Evolutionary conservation across 2,113 vertebrate genomes (phyloP).

Genomic region (Lepus europaeus): DNA sequence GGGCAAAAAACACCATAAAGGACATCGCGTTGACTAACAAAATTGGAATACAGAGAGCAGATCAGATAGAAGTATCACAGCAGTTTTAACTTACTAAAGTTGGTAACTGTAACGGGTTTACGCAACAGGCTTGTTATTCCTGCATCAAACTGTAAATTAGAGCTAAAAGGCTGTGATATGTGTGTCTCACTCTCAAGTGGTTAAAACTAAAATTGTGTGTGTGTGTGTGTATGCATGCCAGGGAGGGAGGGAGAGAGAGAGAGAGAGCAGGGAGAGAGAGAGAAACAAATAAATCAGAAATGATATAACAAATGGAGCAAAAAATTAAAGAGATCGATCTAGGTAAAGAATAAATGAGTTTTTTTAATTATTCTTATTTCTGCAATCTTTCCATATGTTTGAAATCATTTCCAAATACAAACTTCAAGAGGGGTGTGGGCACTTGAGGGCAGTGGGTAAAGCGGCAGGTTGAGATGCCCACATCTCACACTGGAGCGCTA

Average conservation of each 20-base stretch:
- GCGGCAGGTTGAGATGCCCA: too few species aligned
- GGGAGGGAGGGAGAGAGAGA: neutral
- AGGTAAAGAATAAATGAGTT: neutral
- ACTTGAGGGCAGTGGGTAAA: too few species aligned
- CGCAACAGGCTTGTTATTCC: neutral
- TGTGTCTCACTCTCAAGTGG: neutral
- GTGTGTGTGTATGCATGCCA: too few species aligned
- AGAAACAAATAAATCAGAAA: neutral
- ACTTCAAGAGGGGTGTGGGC: neutral
- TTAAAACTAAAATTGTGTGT: neutral
- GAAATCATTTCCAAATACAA: neutral
- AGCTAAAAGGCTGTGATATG: neutral
- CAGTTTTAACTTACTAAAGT: neutral
- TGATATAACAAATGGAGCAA: neutral
- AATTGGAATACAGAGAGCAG: neutral
- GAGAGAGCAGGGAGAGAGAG: neutral
- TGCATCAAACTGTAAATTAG: too few species aligned
- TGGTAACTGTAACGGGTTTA: neutral
- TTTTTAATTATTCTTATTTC: neutral
- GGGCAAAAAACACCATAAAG: neutral
- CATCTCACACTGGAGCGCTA: too few species aligned
- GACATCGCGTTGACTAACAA: neutral
- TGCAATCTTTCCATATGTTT: neutral
- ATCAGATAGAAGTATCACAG: neutral
- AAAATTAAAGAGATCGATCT: neutral